Evolutionary conservation across 2,113 vertebrate species (phyloP), one percentile per base, ranked within the genome.

Genomic region (Stigmatopora argus): DNA sequence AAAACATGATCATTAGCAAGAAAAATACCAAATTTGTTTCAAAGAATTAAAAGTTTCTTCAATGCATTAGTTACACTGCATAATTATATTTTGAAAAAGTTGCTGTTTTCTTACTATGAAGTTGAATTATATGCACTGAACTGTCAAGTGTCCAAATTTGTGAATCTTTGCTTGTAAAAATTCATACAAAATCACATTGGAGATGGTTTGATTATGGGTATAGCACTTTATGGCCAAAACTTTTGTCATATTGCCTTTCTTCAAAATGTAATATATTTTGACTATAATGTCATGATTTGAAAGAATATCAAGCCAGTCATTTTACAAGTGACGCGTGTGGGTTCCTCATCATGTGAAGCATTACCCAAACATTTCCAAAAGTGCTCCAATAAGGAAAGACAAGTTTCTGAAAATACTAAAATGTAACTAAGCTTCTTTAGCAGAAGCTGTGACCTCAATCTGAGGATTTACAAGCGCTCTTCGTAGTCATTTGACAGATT

Each of bases 401-500:
- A 65, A 74, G 44, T 55, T 55, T 65, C 5, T 13, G 53, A 56
- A 34, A 57, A 62, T 48, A 14, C 49, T 49, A 15, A 70, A 49
- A 61, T 70, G 26, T 58, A 58, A 61, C 13, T 31, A 5, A 57
- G 60, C 38, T 23, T n/a, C 26, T 44, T 66, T 3, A 47, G 51
- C 55, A 13, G 35, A 62, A 51, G 0, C 65, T 51, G 45, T 44
- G 56, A 53, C 78, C 66, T 57, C 9, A 34, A 66, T 74, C 69
- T 69, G 67, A 13, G 34, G 65, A 70, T 11, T 31, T 38, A 18
- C 0, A 45, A 35, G 60, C 10, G 58, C 70, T 64, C 70, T 69
- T 53, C 3, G 18, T 44, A 8, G 19, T 31, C n/a, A 5, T 61
- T 78, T 14, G 5, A 5, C 23, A 74, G 76, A 77, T 81, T 75